Conservation (phyloP, 1,140 invertebrate species). For the Druon quercuslanigerum region DNA sequence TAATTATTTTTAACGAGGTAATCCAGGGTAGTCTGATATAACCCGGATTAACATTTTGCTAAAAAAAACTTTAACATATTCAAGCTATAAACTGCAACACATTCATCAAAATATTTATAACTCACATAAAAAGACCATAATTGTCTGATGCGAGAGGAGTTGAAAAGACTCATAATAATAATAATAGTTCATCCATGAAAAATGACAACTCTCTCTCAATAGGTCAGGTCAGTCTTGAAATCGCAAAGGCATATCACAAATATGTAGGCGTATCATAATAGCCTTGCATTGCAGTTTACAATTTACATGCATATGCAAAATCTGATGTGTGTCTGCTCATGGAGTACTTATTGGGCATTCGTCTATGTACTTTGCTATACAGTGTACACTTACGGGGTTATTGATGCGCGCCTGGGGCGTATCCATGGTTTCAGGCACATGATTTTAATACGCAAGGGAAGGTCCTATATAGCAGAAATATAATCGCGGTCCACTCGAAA, state of each 20-base stretch:
- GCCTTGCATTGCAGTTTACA: neutral
- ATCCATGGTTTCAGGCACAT: constrained; percentile 53
- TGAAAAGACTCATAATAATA: neutral
- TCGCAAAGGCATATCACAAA: neutral
- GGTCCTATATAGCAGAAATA: constrained; percentile 31
- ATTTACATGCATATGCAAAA: neutral
- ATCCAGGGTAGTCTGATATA: too few species aligned
- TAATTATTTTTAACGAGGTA: too few species aligned
- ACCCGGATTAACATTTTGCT: neutral
- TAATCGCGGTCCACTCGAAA: neutral
- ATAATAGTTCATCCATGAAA: neutral
- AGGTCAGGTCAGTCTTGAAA: constrained; percentile 5
- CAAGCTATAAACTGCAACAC: neutral
- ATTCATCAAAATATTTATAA: neutral
- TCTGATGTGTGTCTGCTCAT: neutral
- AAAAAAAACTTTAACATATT: neutral
- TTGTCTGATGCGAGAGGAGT: neutral
- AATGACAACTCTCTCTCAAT: neutral
- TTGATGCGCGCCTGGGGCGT: constrained; percentile 54
- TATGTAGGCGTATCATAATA: constrained; percentile 4
- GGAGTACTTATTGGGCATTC: constrained; percentile 40
- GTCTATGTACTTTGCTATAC: constrained; percentile 35
- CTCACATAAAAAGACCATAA: neutral
- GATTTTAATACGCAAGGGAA: constrained; percentile 49
- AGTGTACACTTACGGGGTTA: constrained; percentile 51